These are phyloP conservation scores for Chironomus striatipennis DNA, from an alignment of 1,140 invertebrate genomes.

Conservation along the genomic window DNA sequence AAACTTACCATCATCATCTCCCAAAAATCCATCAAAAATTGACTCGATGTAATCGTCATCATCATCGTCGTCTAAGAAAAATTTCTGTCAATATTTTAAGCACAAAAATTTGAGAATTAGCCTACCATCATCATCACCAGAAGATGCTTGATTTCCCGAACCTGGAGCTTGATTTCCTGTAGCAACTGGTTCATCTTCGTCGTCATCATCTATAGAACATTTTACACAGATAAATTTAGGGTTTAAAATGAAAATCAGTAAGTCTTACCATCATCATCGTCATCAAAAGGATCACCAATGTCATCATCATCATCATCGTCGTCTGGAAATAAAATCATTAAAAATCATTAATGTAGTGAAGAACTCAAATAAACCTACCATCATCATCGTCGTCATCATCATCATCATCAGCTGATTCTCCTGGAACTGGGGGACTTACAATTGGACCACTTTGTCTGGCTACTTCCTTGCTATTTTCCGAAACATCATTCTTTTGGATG, in stretches of 20 bases:
- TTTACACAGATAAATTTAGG: background rate
- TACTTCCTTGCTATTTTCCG: background rate
- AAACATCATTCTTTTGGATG: background rate
- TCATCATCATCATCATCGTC: conserved; percentile 20
- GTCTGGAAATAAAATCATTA: background rate
- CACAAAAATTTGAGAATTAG: background rate
- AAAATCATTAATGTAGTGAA: background rate
- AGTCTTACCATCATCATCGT: background rate
- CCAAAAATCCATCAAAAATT: background rate
- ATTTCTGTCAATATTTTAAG: background rate
- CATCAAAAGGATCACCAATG: background rate
- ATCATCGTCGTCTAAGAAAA: background rate
- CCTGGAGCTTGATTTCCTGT: conserved; percentile 18
- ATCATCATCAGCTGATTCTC: background rate
- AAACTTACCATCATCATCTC: background rate
- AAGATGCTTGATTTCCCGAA: background rate
- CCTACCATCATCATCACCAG: conserved; percentile 16
- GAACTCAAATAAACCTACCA: background rate
- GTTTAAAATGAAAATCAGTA: background rate
- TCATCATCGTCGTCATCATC: background rate
- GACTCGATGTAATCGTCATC: conserved; percentile 5
- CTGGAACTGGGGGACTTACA: background rate
- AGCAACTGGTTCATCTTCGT: background rate
- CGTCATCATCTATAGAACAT: background rate
- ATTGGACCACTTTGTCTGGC: background rate